phyloP scores from a whole-genome alignment of 2,888 invertebrate genomes.

The Priocnemis perturbator region DNA sequence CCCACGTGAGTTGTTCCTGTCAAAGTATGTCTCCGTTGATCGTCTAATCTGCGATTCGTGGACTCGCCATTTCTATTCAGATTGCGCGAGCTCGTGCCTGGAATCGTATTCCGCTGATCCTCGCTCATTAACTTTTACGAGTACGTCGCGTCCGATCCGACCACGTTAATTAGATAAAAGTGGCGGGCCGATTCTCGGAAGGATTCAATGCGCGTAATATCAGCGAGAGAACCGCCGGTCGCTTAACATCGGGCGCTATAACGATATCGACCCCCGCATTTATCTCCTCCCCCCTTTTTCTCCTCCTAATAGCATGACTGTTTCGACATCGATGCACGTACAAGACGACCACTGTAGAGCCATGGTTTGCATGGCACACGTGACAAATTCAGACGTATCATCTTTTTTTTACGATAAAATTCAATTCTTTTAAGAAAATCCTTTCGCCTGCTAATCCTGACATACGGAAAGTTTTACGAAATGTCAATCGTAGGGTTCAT shows the following conservation, averaged over 20 bases:
- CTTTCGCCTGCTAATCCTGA: background rate
- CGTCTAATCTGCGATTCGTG: too few relatives aligned
- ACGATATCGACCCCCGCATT: slow-evolving; percentile 43
- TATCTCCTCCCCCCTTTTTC: background rate
- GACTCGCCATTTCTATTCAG: too few relatives aligned
- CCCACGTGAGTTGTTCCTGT: too few relatives aligned
- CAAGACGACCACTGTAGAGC: background rate
- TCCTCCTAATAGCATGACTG: background rate
- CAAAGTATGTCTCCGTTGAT: too few relatives aligned
- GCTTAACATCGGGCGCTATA: slow-evolving; percentile 27
- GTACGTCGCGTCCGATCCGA: slow-evolving; percentile 31
- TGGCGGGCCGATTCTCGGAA: slow-evolving; percentile 59
- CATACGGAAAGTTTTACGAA: too few relatives aligned
- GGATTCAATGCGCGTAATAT: slow-evolving; percentile 46
- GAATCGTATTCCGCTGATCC: slow-evolving; percentile 47
- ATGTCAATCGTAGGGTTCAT: too few relatives aligned
- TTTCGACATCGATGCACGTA: background rate
- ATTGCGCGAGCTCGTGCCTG: too few relatives aligned
- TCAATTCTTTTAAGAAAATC: too few relatives aligned
- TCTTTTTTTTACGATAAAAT: background rate
- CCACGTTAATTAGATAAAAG: slow-evolving; percentile 63
- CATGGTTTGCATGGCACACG: too few relatives aligned
- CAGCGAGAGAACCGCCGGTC: slow-evolving; percentile 22
- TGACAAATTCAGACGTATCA: slow-evolving; percentile 13
- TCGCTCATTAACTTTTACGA: slow-evolving; percentile 63